Evolutionary conservation across 2,113 vertebrate genomes (phyloP).

Genomic region (Ia io): DNA sequence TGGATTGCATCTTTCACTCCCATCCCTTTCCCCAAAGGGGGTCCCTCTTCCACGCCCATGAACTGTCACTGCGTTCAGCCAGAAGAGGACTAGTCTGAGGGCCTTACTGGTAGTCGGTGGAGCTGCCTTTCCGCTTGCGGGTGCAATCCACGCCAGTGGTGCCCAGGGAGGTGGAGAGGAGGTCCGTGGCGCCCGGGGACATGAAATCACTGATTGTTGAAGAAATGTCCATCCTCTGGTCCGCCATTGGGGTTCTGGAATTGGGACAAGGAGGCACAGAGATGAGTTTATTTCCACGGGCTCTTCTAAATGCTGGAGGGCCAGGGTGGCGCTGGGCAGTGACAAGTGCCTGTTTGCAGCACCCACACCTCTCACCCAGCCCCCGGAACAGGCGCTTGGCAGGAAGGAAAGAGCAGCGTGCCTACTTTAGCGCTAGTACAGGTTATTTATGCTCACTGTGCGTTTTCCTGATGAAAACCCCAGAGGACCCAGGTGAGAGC

Average conservation of each 20-base stretch:
- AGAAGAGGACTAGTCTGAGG: background rate
- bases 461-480: background rate
- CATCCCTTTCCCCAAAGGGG: background rate
- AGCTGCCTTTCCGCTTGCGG: conserved; percentile 97
- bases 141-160: conserved; percentile 93
- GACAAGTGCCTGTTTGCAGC: too few relatives aligned
- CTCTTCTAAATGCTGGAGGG: background rate
- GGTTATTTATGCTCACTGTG: background rate
- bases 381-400: background rate
- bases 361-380: background rate
- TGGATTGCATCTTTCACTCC: background rate
- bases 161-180: conserved; percentile 95
- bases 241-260: conserved; percentile 95
- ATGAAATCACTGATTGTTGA: conserved; percentile 99
- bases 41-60: background rate
- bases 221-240: conserved; percentile 99
- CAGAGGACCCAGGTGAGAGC: background rate
- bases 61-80: background rate
- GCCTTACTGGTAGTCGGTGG: conserved; percentile 96
- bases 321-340: background rate
- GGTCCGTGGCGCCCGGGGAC: conserved; percentile 93
- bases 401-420: rapidly evolving
- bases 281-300: background rate
- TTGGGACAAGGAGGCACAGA: background rate
- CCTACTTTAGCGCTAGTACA: background rate